These are phyloP conservation scores for Campoletis sonorensis DNA, from an alignment of 1,140 invertebrate species.

Conservation along the genomic window DNA sequence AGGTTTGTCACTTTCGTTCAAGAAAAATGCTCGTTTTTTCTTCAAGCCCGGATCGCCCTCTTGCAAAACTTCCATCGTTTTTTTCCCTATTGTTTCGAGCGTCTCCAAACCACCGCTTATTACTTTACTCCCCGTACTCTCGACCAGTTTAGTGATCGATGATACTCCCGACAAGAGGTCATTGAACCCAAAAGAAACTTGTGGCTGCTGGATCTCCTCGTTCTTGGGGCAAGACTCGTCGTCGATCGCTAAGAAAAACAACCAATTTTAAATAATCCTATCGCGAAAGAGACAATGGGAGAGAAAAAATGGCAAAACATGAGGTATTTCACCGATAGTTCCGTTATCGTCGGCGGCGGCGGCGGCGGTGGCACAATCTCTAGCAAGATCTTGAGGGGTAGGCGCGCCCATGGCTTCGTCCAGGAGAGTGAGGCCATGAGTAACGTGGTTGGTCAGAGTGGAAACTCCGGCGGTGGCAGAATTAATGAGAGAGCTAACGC, in stretches of 20 bases:
- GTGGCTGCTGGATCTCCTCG: conserved; percentile 56
- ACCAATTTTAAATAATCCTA: too few relatives aligned
- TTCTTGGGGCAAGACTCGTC: conserved; percentile 41
- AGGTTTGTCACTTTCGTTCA: conserved; percentile 73
- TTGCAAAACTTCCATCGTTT: conserved; percentile 94
- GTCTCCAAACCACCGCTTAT: conserved; percentile 91
- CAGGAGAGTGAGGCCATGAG: conserved; percentile 85
- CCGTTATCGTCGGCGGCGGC: neutral
- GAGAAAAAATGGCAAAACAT: neutral
- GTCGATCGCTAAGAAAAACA: conserved; percentile 22
- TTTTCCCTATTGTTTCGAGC: conserved; percentile 93
- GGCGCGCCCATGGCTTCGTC: conserved; percentile 87
- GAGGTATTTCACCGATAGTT: conserved; percentile 25
- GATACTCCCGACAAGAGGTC: conserved; percentile 83
- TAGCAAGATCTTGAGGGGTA: conserved; percentile 85
- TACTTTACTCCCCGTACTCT: conserved; percentile 87
- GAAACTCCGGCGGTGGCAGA: conserved; percentile 85
- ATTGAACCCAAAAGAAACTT: conserved; percentile 78
- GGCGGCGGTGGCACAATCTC: conserved; percentile 49
- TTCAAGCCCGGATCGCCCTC: conserved; percentile 92
- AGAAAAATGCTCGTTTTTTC: conserved; percentile 87
- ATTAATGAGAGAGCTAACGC: conserved; percentile 84
- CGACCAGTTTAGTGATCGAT: conserved; percentile 82
- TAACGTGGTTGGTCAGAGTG: conserved; percentile 86
- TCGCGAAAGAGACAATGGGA: too few relatives aligned